phyloP scores from a whole-genome alignment of 2,888 invertebrate genomes.

The Candidula unifasciata region DNA sequence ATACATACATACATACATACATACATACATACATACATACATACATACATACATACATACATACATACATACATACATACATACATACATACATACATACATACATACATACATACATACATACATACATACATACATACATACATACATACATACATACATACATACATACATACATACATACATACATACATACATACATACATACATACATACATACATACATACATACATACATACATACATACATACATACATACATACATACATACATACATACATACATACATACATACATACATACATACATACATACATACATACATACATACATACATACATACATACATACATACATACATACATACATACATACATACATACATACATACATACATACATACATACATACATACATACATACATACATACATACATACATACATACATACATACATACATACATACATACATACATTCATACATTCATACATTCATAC shows the following conservation, averaged over 20 bases:
- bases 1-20: neutral
- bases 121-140: constrained; percentile 1
- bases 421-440: neutral
- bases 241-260: neutral
- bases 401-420: neutral
- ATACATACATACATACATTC: neutral
- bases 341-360: neutral
- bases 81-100: constrained; percentile 8
- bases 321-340: neutral
- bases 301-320: neutral
- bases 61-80: constrained; percentile 4
- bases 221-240: constrained; percentile 8
- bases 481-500: neutral
- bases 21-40: neutral
- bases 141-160: neutral
- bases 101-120: neutral
- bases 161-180: constrained; percentile 8
- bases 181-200: constrained; percentile 1
- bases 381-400: neutral
- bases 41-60: neutral
- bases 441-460: neutral
- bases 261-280: constrained; percentile 8
- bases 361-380: neutral
- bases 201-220: neutral
- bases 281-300: neutral